Conservation (phyloP, 2,888 invertebrate genomes). For the Zhuqinia jingwanae region DNA sequence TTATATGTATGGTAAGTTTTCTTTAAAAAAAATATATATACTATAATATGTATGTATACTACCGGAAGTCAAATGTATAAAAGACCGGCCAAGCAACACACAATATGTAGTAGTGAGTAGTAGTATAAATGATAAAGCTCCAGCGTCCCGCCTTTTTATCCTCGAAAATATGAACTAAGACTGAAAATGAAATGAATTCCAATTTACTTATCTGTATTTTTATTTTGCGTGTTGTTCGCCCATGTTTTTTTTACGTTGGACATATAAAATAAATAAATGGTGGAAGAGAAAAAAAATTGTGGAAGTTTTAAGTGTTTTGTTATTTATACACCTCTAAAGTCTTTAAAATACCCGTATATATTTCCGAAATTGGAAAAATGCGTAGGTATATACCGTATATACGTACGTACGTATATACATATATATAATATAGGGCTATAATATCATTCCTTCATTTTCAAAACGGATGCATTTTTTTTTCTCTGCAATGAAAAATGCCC, state of each 20-base stretch:
- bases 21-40: constrained; percentile 1
- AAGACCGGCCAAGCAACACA: constrained; percentile 54
- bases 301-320: constrained; percentile 13
- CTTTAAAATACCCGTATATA: background rate
- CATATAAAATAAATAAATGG: background rate
- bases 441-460: too few species aligned
- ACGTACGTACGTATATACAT: too few species aligned
- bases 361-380: background rate
- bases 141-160: constrained; percentile 42
- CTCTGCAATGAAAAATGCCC: too few species aligned
- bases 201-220: constrained; percentile 69
- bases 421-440: too few species aligned
- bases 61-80: constrained; percentile 58
- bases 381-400: constrained; percentile 13
- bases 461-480: too few species aligned
- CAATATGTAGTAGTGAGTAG: too few species aligned
- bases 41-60: background rate
- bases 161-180: background rate
- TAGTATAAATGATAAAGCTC: constrained; percentile 57
- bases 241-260: constrained; percentile 59
- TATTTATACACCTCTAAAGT: background rate
- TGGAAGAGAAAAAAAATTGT: constrained; percentile 15
- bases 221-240: constrained; percentile 60
- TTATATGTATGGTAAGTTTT: background rate
- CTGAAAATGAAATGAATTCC: constrained; percentile 52